Evolutionary conservation across 2,888 invertebrate species (phyloP).

Genomic region (Meiosimyza decipiens): DNA sequence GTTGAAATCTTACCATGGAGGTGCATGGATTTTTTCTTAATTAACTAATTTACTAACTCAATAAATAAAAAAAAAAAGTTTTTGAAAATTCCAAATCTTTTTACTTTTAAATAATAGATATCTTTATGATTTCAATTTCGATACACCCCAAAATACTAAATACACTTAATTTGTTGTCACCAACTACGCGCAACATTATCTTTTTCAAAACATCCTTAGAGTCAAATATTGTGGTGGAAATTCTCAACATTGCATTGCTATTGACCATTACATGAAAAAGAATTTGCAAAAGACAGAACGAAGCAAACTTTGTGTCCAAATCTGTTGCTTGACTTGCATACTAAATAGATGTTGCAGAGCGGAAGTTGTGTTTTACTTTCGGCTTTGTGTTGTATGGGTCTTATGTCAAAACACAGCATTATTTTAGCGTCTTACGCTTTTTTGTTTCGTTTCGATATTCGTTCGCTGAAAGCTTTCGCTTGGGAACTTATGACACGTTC

Average conservation of each 20-base stretch:
- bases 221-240: not conserved
- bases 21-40: no score
- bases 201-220: slow-evolving; percentile 15
- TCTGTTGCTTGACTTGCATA: slow-evolving; percentile 23
- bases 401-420: not conserved
- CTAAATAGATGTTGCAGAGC: slow-evolving; percentile 9
- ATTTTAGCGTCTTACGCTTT: not conserved
- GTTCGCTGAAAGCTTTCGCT: no score
- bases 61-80: no score
- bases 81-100: no score
- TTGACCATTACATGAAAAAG: not conserved
- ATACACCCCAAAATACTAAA: not conserved
- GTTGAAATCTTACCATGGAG: no score
- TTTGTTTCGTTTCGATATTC: no score
- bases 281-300: not conserved
- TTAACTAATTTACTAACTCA: no score
- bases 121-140: no score
- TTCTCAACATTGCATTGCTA: not conserved
- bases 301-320: slow-evolving; percentile 21
- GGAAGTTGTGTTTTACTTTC: not conserved
- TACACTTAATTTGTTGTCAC: not conserved
- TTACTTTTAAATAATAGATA: no score
- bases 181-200: slow-evolving; percentile 16
- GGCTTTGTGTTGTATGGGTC: no score
- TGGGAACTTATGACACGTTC: no score